Evolutionary conservation across 92 coral and sea anemone genomes (phyloP).

Genomic region (Virgularia gustaviana): DNA sequence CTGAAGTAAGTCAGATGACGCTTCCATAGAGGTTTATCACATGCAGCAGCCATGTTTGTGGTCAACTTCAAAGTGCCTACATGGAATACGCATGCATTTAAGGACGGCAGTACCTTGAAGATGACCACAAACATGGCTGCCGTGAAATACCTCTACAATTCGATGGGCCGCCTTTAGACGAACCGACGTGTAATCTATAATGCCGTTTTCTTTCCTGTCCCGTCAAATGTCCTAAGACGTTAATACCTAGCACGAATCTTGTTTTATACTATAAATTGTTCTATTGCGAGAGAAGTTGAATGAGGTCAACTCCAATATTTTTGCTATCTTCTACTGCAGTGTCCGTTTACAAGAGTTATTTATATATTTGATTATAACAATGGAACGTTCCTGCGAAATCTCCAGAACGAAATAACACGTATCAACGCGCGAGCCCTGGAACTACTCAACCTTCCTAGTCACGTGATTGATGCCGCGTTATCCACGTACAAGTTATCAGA

Average conservation of each 20-base stretch:
- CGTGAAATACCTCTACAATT: no score
- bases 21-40: background rate
- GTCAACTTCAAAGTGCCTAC: no score
- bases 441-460: constrained; percentile 75
- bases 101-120: no score
- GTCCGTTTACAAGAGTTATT: constrained; percentile 82
- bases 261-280: background rate
- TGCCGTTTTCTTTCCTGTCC: no score
- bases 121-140: no score
- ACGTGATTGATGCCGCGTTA: constrained; percentile 89
- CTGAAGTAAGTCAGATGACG: no score
- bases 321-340: constrained; percentile 43
- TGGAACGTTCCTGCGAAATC: constrained; percentile 67
- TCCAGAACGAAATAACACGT: constrained; percentile 68
- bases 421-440: constrained; percentile 87
- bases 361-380: constrained; percentile 85
- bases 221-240: no score
- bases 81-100: background rate
- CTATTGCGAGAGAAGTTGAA: background rate
- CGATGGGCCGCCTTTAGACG: no score
- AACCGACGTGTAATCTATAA: no score
- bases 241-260: no score
- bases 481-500: constrained; percentile 92
- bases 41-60: background rate
- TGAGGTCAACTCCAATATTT: background rate